These are phyloP conservation scores for Varanus salvator DNA, from an alignment of 2,113 vertebrate species.

Conservation along the genomic window DNA sequence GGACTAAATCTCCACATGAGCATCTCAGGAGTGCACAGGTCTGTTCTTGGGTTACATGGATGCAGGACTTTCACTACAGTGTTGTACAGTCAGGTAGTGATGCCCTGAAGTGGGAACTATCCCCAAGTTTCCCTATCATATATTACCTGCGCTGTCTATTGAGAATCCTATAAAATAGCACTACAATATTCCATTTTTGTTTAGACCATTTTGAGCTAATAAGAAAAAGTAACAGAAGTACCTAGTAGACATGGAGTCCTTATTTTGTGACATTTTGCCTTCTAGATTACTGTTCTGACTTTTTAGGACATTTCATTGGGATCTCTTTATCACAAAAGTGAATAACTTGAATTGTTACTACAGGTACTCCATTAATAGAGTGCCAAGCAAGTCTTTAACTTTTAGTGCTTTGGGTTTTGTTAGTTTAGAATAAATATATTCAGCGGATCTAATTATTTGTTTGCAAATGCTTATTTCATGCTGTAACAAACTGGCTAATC, in stretches of 20 bases:
- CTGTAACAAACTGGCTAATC: constrained; percentile 13
- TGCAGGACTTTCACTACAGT: neutral
- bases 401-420: constrained; percentile 9
- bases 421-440: constrained; percentile 18
- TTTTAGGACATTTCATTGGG: constrained; percentile 8
- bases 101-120: neutral
- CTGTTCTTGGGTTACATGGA: no score
- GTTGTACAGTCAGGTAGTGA: neutral
- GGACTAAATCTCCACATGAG: no score
- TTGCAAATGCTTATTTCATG: constrained; percentile 22
- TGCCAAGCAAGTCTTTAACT: neutral
- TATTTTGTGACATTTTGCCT: neutral
- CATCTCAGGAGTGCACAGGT: neutral
- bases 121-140: neutral
- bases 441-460: constrained; percentile 16
- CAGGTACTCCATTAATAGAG: neutral
- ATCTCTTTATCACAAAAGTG: constrained; percentile 22
- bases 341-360: neutral
- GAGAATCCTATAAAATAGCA: constrained; percentile 57
- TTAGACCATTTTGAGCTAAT: constrained; percentile 42
- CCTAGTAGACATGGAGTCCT: neutral
- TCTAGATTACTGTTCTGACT: neutral
- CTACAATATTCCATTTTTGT: constrained; percentile 53
- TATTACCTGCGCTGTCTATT: constrained; percentile 33
- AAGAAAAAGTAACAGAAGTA: neutral